Evolutionary conservation across 2,797 vertebrate genomes (phyloP), one percentile per base, ranked within the genome.

Genomic region (Pangasius djambal): DNA sequence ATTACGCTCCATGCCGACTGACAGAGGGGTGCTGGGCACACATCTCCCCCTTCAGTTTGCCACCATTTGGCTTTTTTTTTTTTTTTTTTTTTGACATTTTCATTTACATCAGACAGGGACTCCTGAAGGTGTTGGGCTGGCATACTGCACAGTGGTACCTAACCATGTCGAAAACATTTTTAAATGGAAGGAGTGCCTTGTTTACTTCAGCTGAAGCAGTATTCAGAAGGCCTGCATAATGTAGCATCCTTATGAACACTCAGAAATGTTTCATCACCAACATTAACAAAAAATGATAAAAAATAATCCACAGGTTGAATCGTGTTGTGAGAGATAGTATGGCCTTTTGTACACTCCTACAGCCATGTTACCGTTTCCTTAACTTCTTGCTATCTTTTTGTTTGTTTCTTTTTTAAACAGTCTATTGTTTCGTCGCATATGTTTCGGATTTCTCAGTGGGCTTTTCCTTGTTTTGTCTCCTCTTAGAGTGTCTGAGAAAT

Each of bases 361-460:
- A 91, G 89, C 89, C 81, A 85, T 84, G 86, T 87, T 74, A 88
- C 82, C 70, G 48, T 89, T 91, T 89, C 77, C 82, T 90, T 89
- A 85, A 91, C 87, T 89, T 88, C 85, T 90, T 81, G 48, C 89
- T 90, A 70, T 88, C 84, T 84, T 88, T 90, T 87, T 6, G 9
- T 82, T 86, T 34, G 85, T 89, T 91, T 91, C 77, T 87, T 86
- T 88, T 78, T 89, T 70, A 57, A 79, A 90, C 83, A 81, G 67
- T 88, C 82, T 90, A 94, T 94, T 95, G 95, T 96, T 95, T 94
- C 90, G 90, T 95, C 91, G 94, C 95, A 93, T 93, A 94, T 94
- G 95, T 95, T 96, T 95, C 95, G 94, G 95, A 96, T 95, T 96
- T 96, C 95, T 96, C 95, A 95, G 94, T 94, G 94, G 94, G 95